These are phyloP conservation scores for Lasius platythorax DNA, from an alignment of 2,888 invertebrate species.

Conservation along the genomic window DNA sequence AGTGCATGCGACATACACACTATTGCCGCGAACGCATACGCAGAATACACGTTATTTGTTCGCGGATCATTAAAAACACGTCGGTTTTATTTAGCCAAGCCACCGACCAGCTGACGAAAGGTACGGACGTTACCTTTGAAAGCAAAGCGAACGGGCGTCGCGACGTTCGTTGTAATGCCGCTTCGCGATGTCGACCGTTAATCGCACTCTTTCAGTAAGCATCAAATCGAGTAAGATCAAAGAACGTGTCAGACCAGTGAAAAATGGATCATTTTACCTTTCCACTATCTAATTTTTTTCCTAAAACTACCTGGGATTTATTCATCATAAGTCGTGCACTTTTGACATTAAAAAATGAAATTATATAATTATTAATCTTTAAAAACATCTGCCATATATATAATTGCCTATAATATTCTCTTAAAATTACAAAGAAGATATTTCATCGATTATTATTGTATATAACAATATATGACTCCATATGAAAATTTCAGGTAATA, in stretches of 20 bases:
- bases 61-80: slow-evolving; percentile 81
- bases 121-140: slow-evolving; percentile 56
- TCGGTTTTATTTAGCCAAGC: slow-evolving; percentile 77
- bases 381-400: not conserved
- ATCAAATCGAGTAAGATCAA: not conserved
- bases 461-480: not conserved
- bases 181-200: slow-evolving; percentile 53
- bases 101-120: slow-evolving; percentile 63
- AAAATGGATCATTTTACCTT: not conserved
- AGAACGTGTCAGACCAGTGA: not conserved
- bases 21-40: slow-evolving; percentile 56
- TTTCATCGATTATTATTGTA: not conserved
- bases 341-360: not conserved
- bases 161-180: slow-evolving; percentile 60
- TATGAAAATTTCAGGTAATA: not conserved
- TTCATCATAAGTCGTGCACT: not conserved
- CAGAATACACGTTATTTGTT: slow-evolving; percentile 73
- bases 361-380: not conserved
- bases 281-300: not conserved
- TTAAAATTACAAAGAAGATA: not conserved
- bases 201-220: slow-evolving; percentile 41
- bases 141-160: slow-evolving; percentile 58
- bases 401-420: not conserved
- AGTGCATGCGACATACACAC: slow-evolving; percentile 37
- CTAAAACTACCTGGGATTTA: not conserved